Evolutionary conservation across 2,797 vertebrate genomes (phyloP), one percentile per base, ranked within the genome.

Genomic region (Danionella dracula): DNA sequence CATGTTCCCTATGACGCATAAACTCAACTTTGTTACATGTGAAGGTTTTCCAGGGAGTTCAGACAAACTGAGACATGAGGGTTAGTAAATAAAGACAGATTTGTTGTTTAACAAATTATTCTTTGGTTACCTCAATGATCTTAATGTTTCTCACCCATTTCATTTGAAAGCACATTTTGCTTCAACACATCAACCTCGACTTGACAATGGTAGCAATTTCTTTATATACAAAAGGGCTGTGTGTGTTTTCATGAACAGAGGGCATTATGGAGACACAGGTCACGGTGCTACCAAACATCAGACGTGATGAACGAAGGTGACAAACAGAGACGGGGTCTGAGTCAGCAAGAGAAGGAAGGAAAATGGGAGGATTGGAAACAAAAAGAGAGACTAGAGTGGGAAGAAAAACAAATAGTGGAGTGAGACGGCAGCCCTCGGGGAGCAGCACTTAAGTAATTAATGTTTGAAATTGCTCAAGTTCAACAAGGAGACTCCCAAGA

Each of bases 381-480:
- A n/a, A 35, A 4, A 37, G 27, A 44, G 11, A 11, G 19, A 31
- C 4, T 8, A 32, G 8, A 37, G 20, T 10, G 42, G 67, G 55
- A 60, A 73, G 29, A 5, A 75, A 73, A 71, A 73, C 58, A 72
- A 75, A 79, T 46, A 55, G 41, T 46, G 38, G 40, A 38, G 23
- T 46, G 38, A 35, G 35, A 38, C 50, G 20, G 1, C 31, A 48
- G 37, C 53, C 60, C 71, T 35, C 41, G 38, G 64, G 71, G 56
- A 73, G 57, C 8, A 66, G 46, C 70, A 71, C 75, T 79, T 79
- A 75, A 60, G 73, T 79, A 75, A 79, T 77, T 79, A 77, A 75
- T 70, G 50, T 66, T 73, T 71, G 40, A 72, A 75, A 73, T 68
- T 66, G 67, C 56, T 75, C 50, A 72, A 59, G 69, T 70, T 66